Evolutionary conservation across 53 echinoderm and acorn worm genomes (phyloP), one percentile per base, ranked within the genome.

Genomic region (Antedon mediterranea): DNA sequence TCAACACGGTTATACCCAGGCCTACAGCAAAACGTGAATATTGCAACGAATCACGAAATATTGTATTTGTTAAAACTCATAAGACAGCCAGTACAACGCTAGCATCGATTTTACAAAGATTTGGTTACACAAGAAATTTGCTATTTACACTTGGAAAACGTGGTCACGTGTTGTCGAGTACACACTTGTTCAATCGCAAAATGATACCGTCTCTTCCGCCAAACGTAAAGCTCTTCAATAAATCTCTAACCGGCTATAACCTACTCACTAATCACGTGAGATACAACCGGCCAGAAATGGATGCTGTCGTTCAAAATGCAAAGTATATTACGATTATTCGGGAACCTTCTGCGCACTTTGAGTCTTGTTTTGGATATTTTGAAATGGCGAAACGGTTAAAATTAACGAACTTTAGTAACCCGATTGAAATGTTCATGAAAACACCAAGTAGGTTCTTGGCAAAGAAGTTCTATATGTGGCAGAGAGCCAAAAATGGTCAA

Each of bases 161-260:
- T 0, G 71, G 79, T 18, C 79, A 79, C 29, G 32, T 71, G 7
- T 79, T 30, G 26, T 71, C 79, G 20, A 71, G 71, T 14, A 4
- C 23, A 28, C 31, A 79, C 23, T 28, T 79, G 15, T 79, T 79
- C 32, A 57, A 79, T 4, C 79, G 79, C 4, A 79, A 11, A 13
- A 79, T 71, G 71, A 79, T 79, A 28, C 71, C 79, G 18, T 31
- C 71, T 8, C 31, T 79, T 4, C 57, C 57, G 14, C 9, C 11
- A 57, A 71, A 71, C 8, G 26, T 9, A 0, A 79, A 79, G 31
- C 57, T 57, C 23, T 71, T 32, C 4, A 31, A 70, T 30, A 28
- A 79, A 32, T 0, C 71, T 14, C 34, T 71, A 71, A 57, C 9
- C 20, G 57, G 57, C 1, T 57, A 57, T 18, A 13, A 57, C 23